Conservation (phyloP, 2,888 invertebrate species). For the Pyralis farinalis region DNA sequence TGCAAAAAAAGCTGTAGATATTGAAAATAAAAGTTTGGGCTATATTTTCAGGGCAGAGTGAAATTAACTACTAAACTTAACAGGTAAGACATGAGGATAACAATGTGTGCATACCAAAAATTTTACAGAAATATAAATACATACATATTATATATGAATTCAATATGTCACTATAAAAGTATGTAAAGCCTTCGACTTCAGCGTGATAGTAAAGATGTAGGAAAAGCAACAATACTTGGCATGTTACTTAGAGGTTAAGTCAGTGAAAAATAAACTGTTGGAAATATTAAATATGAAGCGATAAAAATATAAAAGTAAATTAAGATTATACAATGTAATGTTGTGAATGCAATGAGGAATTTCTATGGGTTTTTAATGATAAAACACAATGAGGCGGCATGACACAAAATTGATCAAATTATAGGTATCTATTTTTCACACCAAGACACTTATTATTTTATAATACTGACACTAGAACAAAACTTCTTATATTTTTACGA, state of each 20-base stretch:
- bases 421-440: conserved; percentile 40
- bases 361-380: neutral
- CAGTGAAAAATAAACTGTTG: neutral
- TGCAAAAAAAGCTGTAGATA: too few species aligned
- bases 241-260: conserved; percentile 20
- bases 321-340: neutral
- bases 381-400: conserved; percentile 45
- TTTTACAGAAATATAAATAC: too few species aligned
- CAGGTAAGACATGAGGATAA: too few species aligned
- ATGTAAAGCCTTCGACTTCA: too few species aligned
- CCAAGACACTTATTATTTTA: conserved; percentile 35
- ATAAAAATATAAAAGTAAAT: too few species aligned
- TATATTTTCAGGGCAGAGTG: too few species aligned
- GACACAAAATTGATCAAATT: conserved; percentile 31
- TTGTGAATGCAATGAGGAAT: neutral
- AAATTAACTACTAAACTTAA: too few species aligned
- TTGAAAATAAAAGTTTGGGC: too few species aligned
- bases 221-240: conserved; percentile 3
- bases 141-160: too few species aligned
- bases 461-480: conserved; percentile 40
- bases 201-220: too few species aligned
- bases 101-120: too few species aligned
- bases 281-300: neutral
- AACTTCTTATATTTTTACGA: conserved; percentile 27
- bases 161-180: too few species aligned